These are phyloP conservation scores for Anneissia japonica DNA, from an alignment of 35 echinoderm and acorn worm species.

Conservation along the genomic window DNA sequence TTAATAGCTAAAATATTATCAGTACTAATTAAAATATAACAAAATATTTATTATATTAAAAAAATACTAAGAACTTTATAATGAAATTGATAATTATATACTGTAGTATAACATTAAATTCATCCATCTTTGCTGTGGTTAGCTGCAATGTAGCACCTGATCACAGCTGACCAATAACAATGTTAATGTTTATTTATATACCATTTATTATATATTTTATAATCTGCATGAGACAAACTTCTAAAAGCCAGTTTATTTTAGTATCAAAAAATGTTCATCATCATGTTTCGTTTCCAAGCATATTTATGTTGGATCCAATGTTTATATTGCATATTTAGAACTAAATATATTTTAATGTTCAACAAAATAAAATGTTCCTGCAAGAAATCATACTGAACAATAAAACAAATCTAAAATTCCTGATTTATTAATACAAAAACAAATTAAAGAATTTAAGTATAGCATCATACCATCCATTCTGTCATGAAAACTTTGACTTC, in stretches of 20 bases:
- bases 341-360: too few species aligned
- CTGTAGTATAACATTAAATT: neutral
- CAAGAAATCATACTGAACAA: too few species aligned
- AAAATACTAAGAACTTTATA: neutral
- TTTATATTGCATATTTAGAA: too few species aligned
- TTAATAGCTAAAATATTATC: neutral
- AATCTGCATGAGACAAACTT: too few species aligned
- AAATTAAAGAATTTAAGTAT: neutral
- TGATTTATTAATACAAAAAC: too few species aligned
- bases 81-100: neutral
- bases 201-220: too few species aligned
- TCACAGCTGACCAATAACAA: neutral
- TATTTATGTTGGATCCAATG: too few species aligned
- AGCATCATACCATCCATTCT: constrained; percentile 76
- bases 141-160: neutral
- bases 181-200: neutral
- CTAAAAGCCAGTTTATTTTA: too few species aligned
- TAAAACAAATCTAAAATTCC: too few species aligned
- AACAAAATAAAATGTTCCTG: too few species aligned
- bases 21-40: neutral
- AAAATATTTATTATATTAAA: neutral
- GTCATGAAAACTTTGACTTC: constrained; percentile 67
- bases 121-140: neutral
- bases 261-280: too few species aligned
- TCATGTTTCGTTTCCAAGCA: too few species aligned